Percentiles rank a stretch among this genome's conserved stretches.
Evolutionary conservation across 1,140 invertebrate species (phyloP).

Genomic region (Coelopa frigida): DNA sequence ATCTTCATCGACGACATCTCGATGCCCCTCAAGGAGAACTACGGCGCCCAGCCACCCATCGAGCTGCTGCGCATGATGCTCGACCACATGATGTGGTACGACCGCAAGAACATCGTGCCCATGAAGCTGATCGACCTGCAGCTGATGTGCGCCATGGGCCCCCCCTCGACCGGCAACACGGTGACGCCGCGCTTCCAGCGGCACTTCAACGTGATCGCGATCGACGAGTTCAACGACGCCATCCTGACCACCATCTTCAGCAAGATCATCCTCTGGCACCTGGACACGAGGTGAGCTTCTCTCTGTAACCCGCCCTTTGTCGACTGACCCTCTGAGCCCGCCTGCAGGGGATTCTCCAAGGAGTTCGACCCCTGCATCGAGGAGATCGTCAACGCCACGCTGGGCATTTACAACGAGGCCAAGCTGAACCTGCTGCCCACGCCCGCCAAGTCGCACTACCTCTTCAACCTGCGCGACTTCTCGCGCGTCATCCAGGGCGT

Average conservation of each 20-base stretch:
- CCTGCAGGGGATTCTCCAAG: conserved; percentile 81
- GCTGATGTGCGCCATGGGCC: conserved; percentile 84
- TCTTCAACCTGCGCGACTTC: conserved; percentile 93
- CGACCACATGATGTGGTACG: conserved; percentile 88
- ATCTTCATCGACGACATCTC: conserved; percentile 93
- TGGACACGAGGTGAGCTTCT: conserved; percentile 73
- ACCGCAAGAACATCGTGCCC: conserved; percentile 75
- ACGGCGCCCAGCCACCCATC: conserved; percentile 87
- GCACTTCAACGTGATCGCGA: conserved; percentile 82
- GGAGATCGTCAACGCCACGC: conserved; percentile 77
- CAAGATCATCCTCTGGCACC: conserved; percentile 89
- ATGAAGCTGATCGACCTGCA: conserved; percentile 85
- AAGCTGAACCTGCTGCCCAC: conserved; percentile 79
- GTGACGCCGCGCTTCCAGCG: conserved; percentile 81
- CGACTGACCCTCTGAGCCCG: conserved; percentile 11
- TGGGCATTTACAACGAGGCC: conserved; percentile 81
- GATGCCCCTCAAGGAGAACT: conserved; percentile 80
- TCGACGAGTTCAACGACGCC: conserved; percentile 84
- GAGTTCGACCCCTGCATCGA: conserved; percentile 91
- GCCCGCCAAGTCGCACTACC: conserved; percentile 84
- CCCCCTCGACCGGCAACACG: conserved; percentile 69
- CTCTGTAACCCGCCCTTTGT: too few relatives aligned
- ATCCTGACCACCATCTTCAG: conserved; percentile 82
- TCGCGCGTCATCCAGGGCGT: conserved; percentile 90
- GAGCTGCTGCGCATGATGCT: conserved; percentile 84